Evolutionary conservation across 2,797 vertebrate genomes (phyloP).

Genomic region (Dendrocincla fuliginosa): DNA sequence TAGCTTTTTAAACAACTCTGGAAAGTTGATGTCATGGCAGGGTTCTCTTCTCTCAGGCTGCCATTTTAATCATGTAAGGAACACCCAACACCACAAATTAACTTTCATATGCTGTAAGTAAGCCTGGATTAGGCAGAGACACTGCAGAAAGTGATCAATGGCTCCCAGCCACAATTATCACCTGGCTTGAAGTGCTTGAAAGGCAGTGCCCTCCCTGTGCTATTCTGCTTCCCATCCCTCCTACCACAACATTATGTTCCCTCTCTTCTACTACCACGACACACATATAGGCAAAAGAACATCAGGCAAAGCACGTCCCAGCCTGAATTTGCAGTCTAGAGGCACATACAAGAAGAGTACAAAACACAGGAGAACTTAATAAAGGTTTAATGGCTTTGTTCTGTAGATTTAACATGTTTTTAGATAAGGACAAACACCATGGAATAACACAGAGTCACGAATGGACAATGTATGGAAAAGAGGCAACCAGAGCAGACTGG

Average conservation of each 20-base stretch:
- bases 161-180: not conserved
- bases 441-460: not conserved
- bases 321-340: not conserved
- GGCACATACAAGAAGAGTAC: not conserved
- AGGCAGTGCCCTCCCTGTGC: not conserved
- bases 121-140: not conserved
- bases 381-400: not conserved
- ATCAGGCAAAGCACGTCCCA: not conserved
- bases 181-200: not conserved
- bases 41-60: not conserved
- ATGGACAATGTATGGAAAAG: not conserved
- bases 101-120: not conserved
- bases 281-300: not conserved
- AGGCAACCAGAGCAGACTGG: not conserved
- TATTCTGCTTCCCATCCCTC: not conserved
- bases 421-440: not conserved
- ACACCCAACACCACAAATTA: not conserved
- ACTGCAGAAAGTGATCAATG: not conserved
- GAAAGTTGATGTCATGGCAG: constrained; percentile 22
- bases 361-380: not conserved
- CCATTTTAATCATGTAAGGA: not conserved
- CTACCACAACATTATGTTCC: not conserved
- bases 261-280: not conserved
- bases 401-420: not conserved
- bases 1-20: constrained; percentile 19